These are phyloP conservation scores for Diorhabda carinulata DNA, from an alignment of 1,140 invertebrate species.

Conservation along the genomic window DNA sequence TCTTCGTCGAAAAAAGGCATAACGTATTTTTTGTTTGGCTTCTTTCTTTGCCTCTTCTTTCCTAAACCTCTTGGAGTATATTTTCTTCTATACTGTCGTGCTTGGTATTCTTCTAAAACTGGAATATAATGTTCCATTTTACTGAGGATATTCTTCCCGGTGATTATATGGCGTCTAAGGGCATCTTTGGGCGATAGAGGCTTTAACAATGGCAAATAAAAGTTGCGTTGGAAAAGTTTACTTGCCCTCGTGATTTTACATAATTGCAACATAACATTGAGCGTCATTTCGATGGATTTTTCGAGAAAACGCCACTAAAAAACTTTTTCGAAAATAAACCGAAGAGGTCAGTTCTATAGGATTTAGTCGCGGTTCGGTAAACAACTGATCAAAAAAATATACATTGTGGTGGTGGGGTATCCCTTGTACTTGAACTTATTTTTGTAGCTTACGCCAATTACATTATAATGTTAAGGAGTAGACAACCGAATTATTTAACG, in stretches of 20 bases:
- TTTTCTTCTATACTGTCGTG: constrained; percentile 37
- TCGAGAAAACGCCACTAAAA: background rate
- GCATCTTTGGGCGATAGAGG: constrained; percentile 77
- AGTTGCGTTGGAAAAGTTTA: constrained; percentile 73
- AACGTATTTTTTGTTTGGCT: constrained; percentile 58
- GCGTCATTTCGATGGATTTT: constrained; percentile 38
- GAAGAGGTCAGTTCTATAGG: constrained; percentile 24
- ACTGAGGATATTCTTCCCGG: constrained; percentile 48
- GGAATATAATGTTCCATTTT: constrained; percentile 66
- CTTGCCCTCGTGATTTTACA: constrained; percentile 78
- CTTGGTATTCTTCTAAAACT: constrained; percentile 60
- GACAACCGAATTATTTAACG: constrained; percentile 6
- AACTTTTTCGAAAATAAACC: constrained; percentile 20
- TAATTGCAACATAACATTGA: constrained; percentile 57
- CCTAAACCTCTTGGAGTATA: constrained; percentile 50
- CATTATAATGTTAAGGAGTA: constrained; percentile 15
- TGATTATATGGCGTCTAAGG: constrained; percentile 52
- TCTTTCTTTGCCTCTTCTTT: constrained; percentile 60
- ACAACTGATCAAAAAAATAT: constrained; percentile 29
- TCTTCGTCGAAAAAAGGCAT: constrained; percentile 67
- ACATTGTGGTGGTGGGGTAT: constrained; percentile 22
- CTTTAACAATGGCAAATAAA: constrained; percentile 76
- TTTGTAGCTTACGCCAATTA: constrained; percentile 14
- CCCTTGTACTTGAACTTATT: constrained; percentile 21
- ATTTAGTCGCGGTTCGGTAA: constrained; percentile 18